A percentile compares a stretch with the other conserved stretches of the same genome.
Evolutionary conservation across 2,797 vertebrate species (phyloP).

Genomic region (Leucoraja ocellata): DNA sequence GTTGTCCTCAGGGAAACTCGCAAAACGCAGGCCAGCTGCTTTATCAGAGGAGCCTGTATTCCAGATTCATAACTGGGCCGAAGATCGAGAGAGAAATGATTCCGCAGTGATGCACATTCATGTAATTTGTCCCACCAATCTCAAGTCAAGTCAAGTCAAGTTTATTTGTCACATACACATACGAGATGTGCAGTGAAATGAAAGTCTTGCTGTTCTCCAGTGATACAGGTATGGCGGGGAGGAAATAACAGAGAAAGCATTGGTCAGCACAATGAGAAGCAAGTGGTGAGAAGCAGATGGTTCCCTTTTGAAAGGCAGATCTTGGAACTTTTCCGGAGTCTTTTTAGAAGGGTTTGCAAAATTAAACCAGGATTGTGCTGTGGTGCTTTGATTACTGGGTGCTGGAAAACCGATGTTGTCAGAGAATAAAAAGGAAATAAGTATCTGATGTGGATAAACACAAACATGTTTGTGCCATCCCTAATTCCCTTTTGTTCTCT

Average conservation of each 20-base stretch:
- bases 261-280: neutral
- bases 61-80: neutral
- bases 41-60: neutral
- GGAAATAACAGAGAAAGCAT: neutral
- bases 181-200: too few species aligned
- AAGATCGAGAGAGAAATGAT: neutral
- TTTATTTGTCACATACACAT: too few species aligned
- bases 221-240: neutral
- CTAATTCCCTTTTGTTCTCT: neutral
- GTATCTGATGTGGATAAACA: neutral
- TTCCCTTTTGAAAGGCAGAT: slow-evolving; percentile 1
- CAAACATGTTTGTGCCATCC: neutral
- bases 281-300: neutral
- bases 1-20: neutral
- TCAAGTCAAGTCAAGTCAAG: too few species aligned
- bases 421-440: neutral
- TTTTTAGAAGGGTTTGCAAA: neutral
- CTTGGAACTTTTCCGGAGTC: neutral
- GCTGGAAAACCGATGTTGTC: slow-evolving; percentile 4
- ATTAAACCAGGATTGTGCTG: neutral
- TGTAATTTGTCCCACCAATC: neutral
- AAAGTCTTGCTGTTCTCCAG: neutral
- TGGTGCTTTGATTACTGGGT: neutral
- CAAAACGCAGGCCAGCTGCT: neutral
- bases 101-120: neutral